Evolutionary conservation across 2,888 invertebrate genomes (phyloP), one percentile per base, ranked within the genome.

Genomic region (Pegoplata infirma): DNA sequence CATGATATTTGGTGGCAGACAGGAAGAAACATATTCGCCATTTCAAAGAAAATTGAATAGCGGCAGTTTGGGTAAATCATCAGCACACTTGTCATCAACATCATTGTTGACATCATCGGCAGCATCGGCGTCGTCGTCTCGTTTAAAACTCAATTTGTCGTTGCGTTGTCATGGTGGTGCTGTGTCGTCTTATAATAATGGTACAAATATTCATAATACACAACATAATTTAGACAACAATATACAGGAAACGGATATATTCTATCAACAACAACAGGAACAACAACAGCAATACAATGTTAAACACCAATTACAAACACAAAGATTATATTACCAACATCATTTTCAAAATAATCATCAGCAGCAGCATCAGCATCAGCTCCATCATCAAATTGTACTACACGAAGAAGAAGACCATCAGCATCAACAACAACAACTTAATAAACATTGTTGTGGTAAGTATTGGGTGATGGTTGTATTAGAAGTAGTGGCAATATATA

Each of bases 1-100:
- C n/a, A 85, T 86, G 86, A 80, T 81, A 53, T 80, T 81, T 40
- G 81, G 75, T 46, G 77, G 77, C 14, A 63, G 53, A 8, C 64
- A 36, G 10, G 71, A 79, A 5, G 53, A 68, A 5, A 16, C 47
- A 4, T 53, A 51, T n/a, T 36, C 47, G n/a, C n/a, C 69, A 1
- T 14, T 66, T 8, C 64, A 55, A 16, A 28, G 47, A 14, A 68
- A 68, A 53, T 46, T 59, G 47, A 36, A 63, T 58, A 1, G 74
- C 55, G 12, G 17, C 61, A 53, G 8, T 12, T n/a, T 47, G 4
- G 51, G 40, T 36, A 12, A 75, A 56, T 19, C 75, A 25, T 47
- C 83, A 12, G 8, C 64, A 16, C 25, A 68, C 53, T 81, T 47
- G 53, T 71, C 64, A 68, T 68, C 10, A 19, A 44, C 51, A 47